phyloP scores from a whole-genome alignment of 2,888 invertebrate genomes.

The Calliphora vomitoria region DNA sequence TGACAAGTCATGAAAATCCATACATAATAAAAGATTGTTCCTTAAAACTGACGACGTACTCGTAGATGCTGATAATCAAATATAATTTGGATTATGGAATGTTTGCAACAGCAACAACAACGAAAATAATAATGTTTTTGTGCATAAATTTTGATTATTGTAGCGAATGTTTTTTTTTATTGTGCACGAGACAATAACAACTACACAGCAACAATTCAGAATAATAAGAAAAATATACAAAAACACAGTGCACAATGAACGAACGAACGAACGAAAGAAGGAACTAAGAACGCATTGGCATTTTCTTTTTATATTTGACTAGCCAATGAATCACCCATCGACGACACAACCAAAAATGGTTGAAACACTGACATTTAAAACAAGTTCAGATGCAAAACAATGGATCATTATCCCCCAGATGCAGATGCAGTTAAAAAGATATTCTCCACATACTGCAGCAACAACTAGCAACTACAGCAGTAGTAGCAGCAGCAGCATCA shows the following conservation, averaged over 20 bases:
- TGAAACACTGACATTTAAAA: constrained; percentile 80
- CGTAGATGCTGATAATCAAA: constrained; percentile 46
- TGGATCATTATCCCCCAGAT: constrained; percentile 83
- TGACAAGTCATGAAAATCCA: constrained; percentile 60
- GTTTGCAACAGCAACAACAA: constrained; percentile 22
- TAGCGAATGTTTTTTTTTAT: constrained; percentile 36
- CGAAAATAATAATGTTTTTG: constrained; percentile 49
- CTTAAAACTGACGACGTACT: constrained; percentile 22
- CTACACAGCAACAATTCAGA: constrained; percentile 3
- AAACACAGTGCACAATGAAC: constrained; percentile 5
- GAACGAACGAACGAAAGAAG: neutral
- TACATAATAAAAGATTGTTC: constrained; percentile 33
- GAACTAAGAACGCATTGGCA: constrained; percentile 59
- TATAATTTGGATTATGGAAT: constrained; percentile 63
- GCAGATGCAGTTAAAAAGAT: constrained; percentile 73
- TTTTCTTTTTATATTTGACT: constrained; percentile 65
- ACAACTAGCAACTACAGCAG: constrained; percentile 75
- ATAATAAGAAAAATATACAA: neutral
- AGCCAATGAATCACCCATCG: constrained; percentile 75
- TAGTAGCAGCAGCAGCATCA: constrained; percentile 63
- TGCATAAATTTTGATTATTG: constrained; percentile 68
- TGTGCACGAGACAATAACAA: constrained; percentile 59
- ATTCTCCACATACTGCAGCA: constrained; percentile 51
- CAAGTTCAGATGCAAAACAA: constrained; percentile 84
- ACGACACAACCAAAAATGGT: constrained; percentile 76